Conservation (phyloP, 2,797 vertebrate genomes). For the Hippoglossus hippoglossus region DNA sequence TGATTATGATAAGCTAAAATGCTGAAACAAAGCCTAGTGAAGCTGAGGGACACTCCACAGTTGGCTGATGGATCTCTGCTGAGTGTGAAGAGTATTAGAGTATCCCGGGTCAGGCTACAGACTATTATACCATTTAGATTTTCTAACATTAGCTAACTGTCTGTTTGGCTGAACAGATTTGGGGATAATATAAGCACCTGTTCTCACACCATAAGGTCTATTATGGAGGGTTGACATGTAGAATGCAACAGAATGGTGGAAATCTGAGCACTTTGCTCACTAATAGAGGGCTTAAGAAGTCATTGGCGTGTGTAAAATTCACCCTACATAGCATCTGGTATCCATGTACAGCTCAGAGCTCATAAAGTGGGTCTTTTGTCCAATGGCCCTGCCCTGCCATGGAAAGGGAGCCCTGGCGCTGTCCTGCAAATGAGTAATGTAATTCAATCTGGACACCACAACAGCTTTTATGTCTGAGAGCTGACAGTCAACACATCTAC, state of each 20-base stretch:
- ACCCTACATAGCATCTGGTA: conserved; percentile 71
- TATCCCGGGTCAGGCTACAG: neutral
- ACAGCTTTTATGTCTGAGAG: conserved; percentile 64
- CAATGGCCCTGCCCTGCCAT: conserved; percentile 6
- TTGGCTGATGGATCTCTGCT: too few species aligned
- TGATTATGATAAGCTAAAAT: neutral
- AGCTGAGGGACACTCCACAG: neutral
- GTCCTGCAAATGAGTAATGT: conserved; percentile 60
- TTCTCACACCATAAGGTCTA: conserved; percentile 49
- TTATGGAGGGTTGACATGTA: conserved; percentile 5
- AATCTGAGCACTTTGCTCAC: conserved; percentile 59
- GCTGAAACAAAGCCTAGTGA: too few species aligned
- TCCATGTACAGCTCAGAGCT: conserved; percentile 44
- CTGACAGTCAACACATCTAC: conserved; percentile 68
- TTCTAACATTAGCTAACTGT: neutral
- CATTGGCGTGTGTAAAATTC: conserved; percentile 64
- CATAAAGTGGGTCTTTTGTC: conserved; percentile 66
- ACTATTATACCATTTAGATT: too few species aligned
- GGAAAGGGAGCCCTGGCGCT: conserved; percentile 42
- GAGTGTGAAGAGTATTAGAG: neutral
- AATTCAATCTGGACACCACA: conserved; percentile 66
- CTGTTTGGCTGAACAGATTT: conserved; percentile 6
- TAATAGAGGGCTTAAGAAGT: conserved; percentile 60
- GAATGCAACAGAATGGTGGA: conserved; percentile 29
- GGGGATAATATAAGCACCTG: conserved; percentile 50